phyloP scores from a whole-genome alignment of 2,888 invertebrate species.

The Minunthozetes semirufus region DNA sequence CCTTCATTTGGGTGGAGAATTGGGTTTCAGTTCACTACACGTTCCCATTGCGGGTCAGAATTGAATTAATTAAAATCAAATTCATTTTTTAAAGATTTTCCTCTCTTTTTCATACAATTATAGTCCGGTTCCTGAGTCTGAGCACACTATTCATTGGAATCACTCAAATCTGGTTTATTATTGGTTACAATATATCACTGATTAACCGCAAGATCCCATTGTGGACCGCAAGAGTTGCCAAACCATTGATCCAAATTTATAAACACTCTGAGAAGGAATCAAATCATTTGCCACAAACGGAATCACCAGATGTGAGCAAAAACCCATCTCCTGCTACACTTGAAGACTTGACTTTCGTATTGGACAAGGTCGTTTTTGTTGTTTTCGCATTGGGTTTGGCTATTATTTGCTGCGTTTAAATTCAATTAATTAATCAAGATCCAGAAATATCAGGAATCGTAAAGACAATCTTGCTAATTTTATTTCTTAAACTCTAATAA shows the following conservation, averaged over 20 bases:
- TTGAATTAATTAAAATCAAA: neutral
- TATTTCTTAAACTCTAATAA: too few relatives aligned
- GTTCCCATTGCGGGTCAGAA: neutral
- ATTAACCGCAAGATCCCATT: neutral
- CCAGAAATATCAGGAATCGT: too few relatives aligned
- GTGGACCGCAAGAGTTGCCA: neutral
- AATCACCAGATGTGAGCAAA: neutral
- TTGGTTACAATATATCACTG: neutral
- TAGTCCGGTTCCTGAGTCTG: slow-evolving; percentile 1
- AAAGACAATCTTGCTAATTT: too few relatives aligned
- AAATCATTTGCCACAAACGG: neutral
- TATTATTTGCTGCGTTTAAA: too few relatives aligned
- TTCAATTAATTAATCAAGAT: too few relatives aligned
- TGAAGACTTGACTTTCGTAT: neutral
- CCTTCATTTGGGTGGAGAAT: neutral
- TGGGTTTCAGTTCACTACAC: neutral
- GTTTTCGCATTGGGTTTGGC: too few relatives aligned
- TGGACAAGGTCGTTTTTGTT: slow-evolving; percentile 3
- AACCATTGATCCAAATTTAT: slow-evolving; percentile 2
- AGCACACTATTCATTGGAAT: slow-evolving; percentile 11
- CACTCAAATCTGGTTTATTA: neutral
- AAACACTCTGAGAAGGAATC: neutral
- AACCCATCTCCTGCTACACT: neutral
- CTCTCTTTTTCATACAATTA: neutral
- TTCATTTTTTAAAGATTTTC: neutral